phyloP scores from a whole-genome alignment of 1,140 invertebrate genomes.

The Papilio dardanus region DNA sequence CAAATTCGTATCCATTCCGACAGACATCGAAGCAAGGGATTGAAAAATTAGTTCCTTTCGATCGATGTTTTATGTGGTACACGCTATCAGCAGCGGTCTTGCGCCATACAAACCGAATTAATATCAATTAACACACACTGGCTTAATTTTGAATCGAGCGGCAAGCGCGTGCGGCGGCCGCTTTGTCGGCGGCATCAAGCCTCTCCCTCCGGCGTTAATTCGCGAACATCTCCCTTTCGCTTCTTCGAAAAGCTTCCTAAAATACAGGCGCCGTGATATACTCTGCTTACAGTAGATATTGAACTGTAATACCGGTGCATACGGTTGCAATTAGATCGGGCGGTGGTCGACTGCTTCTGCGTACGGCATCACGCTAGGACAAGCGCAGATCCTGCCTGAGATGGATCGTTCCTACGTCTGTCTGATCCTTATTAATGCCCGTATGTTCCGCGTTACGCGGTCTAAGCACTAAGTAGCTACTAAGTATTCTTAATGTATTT shows the following conservation, averaged over 20 bases:
- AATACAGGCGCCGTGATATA: slow-evolving; percentile 73
- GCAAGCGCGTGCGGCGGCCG: slow-evolving; percentile 75
- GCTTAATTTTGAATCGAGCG: slow-evolving; percentile 79
- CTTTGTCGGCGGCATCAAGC: slow-evolving; percentile 71
- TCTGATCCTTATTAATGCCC: slow-evolving; percentile 35
- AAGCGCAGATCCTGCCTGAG: slow-evolving; percentile 75
- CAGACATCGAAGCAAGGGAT: not conserved
- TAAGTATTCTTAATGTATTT: not conserved
- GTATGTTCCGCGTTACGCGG: slow-evolving; percentile 39
- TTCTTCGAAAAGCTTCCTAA: slow-evolving; percentile 80
- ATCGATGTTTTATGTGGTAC: not conserved
- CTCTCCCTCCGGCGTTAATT: slow-evolving; percentile 62
- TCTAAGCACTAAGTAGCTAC: slow-evolving; percentile 36
- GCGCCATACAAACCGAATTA: slow-evolving; percentile 71
- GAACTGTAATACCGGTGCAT: slow-evolving; percentile 47
- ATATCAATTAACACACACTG: slow-evolving; percentile 81
- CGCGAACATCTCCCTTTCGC: slow-evolving; percentile 61
- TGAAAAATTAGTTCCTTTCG: slow-evolving; percentile 32
- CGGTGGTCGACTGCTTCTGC: slow-evolving; percentile 51
- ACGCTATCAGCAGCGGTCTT: slow-evolving; percentile 52
- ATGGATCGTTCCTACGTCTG: slow-evolving; percentile 56
- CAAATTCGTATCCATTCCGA: not conserved
- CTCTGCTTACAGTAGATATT: slow-evolving; percentile 48
- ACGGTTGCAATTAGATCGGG: slow-evolving; percentile 51
- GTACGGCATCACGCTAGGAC: slow-evolving; percentile 73